A percentile compares a stretch with the other conserved stretches of the same genome.
Evolutionary conservation across 1,140 invertebrate genomes (phyloP).

Genomic region (Bombus waltoni): DNA sequence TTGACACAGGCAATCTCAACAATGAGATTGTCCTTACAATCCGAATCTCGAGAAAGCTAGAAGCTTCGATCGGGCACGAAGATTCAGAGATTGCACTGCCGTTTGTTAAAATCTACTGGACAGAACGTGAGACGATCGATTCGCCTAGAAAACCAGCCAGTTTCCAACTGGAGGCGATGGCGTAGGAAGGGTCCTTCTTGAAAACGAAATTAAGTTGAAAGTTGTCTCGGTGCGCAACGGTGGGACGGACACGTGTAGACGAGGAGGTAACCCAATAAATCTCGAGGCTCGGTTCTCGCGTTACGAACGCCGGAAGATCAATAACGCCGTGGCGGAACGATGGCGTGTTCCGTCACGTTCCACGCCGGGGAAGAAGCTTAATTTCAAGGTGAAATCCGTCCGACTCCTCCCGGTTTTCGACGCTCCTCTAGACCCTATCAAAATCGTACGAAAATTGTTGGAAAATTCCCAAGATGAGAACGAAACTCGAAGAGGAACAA

Average conservation of each 20-base stretch:
- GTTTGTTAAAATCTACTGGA: no score
- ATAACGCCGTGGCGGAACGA: constrained; percentile 23
- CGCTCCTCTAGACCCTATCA: background rate
- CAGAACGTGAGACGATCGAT: no score
- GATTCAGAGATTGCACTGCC: no score
- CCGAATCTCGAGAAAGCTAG: no score
- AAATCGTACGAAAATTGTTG: no score
- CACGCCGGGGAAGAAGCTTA: background rate
- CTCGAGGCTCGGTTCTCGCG: constrained; percentile 37
- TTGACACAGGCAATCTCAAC: no score
- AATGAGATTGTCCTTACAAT: no score
- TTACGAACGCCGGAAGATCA: constrained; percentile 42
- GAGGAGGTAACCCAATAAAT: constrained; percentile 48
- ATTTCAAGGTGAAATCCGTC: background rate
- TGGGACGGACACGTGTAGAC: constrained; percentile 32
- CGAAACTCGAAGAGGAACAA: no score
- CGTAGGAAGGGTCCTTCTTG: background rate
- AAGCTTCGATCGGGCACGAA: no score
- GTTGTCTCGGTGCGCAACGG: background rate
- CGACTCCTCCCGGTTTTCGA: background rate
- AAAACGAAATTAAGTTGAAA: constrained; percentile 41
- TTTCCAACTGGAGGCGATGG: no score
- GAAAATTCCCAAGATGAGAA: no score
- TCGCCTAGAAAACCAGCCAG: no score
- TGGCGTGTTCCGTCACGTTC: background rate